Percentiles rank a stretch among this genome's conserved stretches.
Evolutionary conservation across 2,888 invertebrate species (phyloP).

Genomic region (Psylliodes chrysocephalus): DNA sequence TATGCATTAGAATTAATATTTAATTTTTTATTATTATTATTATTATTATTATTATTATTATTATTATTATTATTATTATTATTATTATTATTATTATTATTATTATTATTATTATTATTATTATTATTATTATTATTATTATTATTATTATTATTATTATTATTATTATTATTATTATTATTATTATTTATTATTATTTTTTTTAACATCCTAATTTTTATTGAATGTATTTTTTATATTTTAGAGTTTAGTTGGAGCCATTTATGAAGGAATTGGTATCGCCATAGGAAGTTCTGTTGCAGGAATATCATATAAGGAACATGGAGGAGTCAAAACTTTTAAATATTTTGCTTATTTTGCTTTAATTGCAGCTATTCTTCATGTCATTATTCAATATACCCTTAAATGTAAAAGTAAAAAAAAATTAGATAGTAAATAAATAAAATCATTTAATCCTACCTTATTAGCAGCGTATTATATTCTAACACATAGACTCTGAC

Average conservation of each 20-base stretch:
- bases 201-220: not conserved
- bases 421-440: not conserved
- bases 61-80: too few relatives aligned
- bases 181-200: not conserved
- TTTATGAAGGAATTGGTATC: slow-evolving; percentile 17
- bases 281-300: slow-evolving; percentile 11
- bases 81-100: too few relatives aligned
- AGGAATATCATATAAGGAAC: slow-evolving; percentile 11
- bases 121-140: not conserved
- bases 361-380: not conserved
- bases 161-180: too few relatives aligned
- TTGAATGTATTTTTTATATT: slow-evolving; percentile 3
- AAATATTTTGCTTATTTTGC: slow-evolving; percentile 15
- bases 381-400: slow-evolving; percentile 4
- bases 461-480: too few relatives aligned
- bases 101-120: not conserved
- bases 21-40: too few relatives aligned
- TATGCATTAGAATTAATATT: too few relatives aligned
- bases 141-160: too few relatives aligned
- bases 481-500: too few relatives aligned
- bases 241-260: slow-evolving; percentile 15
- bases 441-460: too few relatives aligned
- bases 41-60: too few relatives aligned
- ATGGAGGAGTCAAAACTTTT: slow-evolving; percentile 13
- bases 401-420: not conserved